These are phyloP conservation scores for Diarsia rubi DNA, from an alignment of 2,888 invertebrate genomes.

Conservation along the genomic window DNA sequence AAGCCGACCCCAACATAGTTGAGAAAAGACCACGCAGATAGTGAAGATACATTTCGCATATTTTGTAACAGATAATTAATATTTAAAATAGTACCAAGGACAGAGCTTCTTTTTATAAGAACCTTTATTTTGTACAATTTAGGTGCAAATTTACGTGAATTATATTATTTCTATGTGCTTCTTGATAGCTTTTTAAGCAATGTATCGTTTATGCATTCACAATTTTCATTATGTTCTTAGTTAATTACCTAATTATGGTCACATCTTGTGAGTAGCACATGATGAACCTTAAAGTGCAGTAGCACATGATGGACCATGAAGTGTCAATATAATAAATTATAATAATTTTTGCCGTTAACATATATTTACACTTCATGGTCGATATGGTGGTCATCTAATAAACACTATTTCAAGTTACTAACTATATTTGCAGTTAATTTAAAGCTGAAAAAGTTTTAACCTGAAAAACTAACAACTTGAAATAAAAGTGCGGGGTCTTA, in stretches of 20 bases:
- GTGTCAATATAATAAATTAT: too few relatives aligned
- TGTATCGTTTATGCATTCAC: neutral
- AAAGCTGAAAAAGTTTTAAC: too few relatives aligned
- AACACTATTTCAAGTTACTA: neutral
- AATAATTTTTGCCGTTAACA: too few relatives aligned
- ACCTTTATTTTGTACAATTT: slow-evolving; percentile 29
- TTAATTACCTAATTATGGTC: neutral
- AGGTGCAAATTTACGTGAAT: slow-evolving; percentile 21
- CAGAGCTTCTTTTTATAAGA: neutral
- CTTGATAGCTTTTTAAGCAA: slow-evolving; percentile 6
- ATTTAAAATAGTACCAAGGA: neutral
- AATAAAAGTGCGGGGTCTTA: neutral
- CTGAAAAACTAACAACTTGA: too few relatives aligned
- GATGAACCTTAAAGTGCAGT: too few relatives aligned
- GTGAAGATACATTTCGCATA: neutral
- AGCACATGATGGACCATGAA: too few relatives aligned
- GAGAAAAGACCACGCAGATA: neutral
- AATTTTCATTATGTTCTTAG: neutral
- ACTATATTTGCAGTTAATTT: neutral
- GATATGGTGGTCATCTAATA: neutral
- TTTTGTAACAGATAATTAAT: neutral
- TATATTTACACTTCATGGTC: too few relatives aligned
- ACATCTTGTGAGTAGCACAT: too few relatives aligned
- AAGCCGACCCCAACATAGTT: neutral
- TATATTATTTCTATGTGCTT: slow-evolving; percentile 1